Percentiles rank a stretch among this genome's conserved stretches.
These are phyloP conservation scores for Rhagoletis pomonella DNA, from an alignment of 1,140 invertebrate species.

Conservation along the genomic window DNA sequence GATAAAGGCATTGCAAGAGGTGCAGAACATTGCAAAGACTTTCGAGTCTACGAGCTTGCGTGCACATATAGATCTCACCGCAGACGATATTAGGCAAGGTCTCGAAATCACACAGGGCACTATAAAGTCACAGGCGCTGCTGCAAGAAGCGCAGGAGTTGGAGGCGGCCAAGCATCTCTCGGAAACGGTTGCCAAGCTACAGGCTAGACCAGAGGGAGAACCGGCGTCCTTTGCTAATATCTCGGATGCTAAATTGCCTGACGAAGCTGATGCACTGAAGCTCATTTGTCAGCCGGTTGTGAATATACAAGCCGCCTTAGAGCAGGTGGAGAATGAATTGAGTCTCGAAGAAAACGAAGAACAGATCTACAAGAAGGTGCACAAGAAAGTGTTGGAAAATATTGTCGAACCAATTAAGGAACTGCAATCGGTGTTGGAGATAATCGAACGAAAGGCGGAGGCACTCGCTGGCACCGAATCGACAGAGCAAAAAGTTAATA, in stretches of 20 bases:
- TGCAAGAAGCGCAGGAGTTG: constrained; percentile 76
- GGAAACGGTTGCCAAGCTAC: constrained; percentile 74
- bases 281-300: constrained; percentile 72
- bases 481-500: constrained; percentile 75
- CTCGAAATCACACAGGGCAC: constrained; percentile 76
- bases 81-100: constrained; percentile 75
- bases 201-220: constrained; percentile 73
- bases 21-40: constrained; percentile 73
- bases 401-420: constrained; percentile 74
- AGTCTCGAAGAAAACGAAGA: constrained; percentile 72
- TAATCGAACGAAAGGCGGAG: constrained; percentile 74
- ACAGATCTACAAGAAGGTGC: constrained; percentile 69
- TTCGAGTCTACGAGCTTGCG: constrained; percentile 66
- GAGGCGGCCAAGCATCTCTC: constrained; percentile 73
- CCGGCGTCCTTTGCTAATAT: constrained; percentile 75
- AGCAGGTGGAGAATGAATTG: constrained; percentile 74
- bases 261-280: constrained; percentile 72
- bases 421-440: constrained; percentile 72
- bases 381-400: constrained; percentile 75
- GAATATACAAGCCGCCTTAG: constrained; percentile 73
- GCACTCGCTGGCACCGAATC: constrained; percentile 73
- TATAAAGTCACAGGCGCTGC: constrained; percentile 75
- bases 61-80: constrained; percentile 74
- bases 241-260: constrained; percentile 75
- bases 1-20: constrained; percentile 74